A percentile compares a stretch with the other conserved stretches of the same genome.
Conservation (phyloP, 2,888 invertebrate species). For the Drosophila putrida region DNA sequence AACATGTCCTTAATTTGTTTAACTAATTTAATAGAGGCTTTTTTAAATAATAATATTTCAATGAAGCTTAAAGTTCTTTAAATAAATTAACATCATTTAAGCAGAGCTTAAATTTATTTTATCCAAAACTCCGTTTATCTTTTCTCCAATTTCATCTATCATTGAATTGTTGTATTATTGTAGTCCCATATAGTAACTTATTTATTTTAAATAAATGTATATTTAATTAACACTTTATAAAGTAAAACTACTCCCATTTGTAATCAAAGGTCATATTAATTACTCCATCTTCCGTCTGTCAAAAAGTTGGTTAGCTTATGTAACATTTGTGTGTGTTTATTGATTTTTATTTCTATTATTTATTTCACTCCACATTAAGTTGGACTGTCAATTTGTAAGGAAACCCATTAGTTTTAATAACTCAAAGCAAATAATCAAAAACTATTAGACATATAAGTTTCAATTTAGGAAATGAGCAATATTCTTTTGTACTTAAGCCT, state of each 20-base stretch:
- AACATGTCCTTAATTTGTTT: too few species aligned
- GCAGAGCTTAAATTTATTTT: background rate
- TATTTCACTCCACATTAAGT: constrained; percentile 3
- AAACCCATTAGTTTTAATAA: constrained; percentile 21
- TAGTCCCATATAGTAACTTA: too few species aligned
- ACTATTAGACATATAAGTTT: constrained; percentile 1
- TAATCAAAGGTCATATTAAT: background rate
- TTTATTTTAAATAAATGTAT: too few species aligned
- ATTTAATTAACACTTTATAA: background rate
- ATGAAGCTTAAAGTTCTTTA: background rate
- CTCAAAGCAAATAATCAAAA: background rate
- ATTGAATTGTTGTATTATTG: too few species aligned
- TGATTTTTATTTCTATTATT: background rate
- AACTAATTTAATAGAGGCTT: too few species aligned
- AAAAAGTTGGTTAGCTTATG: background rate
- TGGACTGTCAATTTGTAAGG: background rate
- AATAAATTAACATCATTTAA: background rate
- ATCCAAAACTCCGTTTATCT: background rate
- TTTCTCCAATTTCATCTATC: background rate
- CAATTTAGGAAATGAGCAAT: background rate
- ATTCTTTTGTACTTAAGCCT: background rate
- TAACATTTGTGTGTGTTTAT: constrained; percentile 2
- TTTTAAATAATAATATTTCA: background rate
- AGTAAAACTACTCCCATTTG: background rate
- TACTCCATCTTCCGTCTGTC: constrained; percentile 4